Percentiles rank a stretch among this genome's conserved stretches.
These are phyloP conservation scores for Oscheius onirici DNA, from an alignment of 2,888 invertebrate genomes.

Conservation along the genomic window DNA sequence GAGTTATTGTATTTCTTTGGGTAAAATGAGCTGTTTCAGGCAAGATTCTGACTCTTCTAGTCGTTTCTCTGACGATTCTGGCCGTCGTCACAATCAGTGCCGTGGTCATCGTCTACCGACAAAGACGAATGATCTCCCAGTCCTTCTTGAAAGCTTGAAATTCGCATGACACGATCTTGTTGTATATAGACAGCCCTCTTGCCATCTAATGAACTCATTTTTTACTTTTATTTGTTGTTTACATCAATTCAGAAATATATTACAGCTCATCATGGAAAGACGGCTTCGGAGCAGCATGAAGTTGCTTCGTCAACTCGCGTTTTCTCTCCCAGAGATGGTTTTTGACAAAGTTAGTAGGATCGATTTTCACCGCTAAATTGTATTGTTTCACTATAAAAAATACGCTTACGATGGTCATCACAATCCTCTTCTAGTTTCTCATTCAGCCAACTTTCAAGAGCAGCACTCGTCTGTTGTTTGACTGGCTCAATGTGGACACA, in stretches of 20 bases:
- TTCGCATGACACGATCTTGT: neutral
- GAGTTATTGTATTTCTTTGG: constrained; percentile 5
- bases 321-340: constrained; percentile 22
- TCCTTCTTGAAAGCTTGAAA: constrained; percentile 30
- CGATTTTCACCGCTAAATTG: neutral
- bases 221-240: neutral
- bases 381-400: neutral
- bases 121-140: constrained; percentile 23
- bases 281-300: neutral
- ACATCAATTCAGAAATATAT: neutral
- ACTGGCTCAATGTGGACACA: constrained; percentile 17
- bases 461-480: neutral
- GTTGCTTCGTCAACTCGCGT: neutral
- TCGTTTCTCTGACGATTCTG: constrained; percentile 18
- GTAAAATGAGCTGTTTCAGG: constrained; percentile 13
- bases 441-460: constrained; percentile 12
- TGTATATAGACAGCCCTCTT: constrained; percentile 6
- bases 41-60: constrained; percentile 14
- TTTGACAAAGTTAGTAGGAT: neutral
- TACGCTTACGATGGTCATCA: neutral
- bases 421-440: constrained; percentile 6
- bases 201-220: constrained; percentile 8
- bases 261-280: constrained; percentile 25
- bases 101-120: constrained; percentile 29
- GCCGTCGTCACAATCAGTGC: constrained; percentile 1